Evolutionary conservation across 1,140 invertebrate genomes (phyloP).

Genomic region (Euura lappo): DNA sequence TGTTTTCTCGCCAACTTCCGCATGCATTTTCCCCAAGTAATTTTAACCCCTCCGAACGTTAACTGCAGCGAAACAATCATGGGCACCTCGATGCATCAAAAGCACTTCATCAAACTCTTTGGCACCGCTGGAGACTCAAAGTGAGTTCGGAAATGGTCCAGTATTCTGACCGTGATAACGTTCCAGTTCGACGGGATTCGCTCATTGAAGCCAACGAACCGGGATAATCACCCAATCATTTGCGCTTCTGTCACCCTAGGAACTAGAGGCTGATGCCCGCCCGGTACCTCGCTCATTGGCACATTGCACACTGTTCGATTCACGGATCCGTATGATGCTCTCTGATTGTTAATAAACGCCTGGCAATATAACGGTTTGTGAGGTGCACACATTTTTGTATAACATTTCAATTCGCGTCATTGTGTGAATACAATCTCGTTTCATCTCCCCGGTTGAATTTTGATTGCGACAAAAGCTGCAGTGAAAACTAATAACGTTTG

Average conservation of each 20-base stretch:
- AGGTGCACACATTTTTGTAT: background rate
- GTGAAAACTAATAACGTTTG: too few relatives aligned
- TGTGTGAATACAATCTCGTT: background rate
- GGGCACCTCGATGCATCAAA: too few relatives aligned
- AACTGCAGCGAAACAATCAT: too few relatives aligned
- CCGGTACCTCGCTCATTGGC: background rate
- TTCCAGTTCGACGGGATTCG: background rate
- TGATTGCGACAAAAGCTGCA: too few relatives aligned
- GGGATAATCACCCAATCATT: slow-evolving; percentile 5
- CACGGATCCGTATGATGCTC: background rate
- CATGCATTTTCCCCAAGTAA: too few relatives aligned
- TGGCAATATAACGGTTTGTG: background rate
- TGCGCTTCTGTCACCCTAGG: slow-evolving; percentile 3
- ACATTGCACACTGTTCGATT: background rate
- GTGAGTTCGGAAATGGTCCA: too few relatives aligned
- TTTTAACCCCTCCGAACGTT: too few relatives aligned
- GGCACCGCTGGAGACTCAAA: too few relatives aligned
- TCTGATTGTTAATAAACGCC: background rate
- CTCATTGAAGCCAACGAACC: slow-evolving; percentile 1
- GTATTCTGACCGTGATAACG: background rate
- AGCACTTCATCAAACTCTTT: too few relatives aligned
- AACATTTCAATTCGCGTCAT: background rate
- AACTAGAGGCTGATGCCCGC: background rate
- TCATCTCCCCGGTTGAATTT: too few relatives aligned
- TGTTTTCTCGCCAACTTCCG: too few relatives aligned